Base-by-base conservation (phyloP, 2,797 vertebrate genomes). In the Gymnocypris eckloni region DNA sequence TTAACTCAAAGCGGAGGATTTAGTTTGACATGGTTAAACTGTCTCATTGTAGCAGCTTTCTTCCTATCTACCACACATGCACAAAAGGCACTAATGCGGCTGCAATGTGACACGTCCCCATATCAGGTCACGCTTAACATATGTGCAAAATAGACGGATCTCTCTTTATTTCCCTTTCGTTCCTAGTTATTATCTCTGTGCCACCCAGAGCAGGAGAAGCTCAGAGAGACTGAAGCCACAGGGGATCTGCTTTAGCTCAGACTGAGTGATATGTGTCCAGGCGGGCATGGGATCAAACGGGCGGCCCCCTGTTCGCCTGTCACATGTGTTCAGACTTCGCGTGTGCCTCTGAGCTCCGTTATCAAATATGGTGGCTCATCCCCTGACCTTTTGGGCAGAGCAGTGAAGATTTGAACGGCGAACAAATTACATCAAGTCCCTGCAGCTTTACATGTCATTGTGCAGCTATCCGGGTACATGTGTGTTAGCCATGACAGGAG, bases 11-110 rank as follows among this genome's bases (percentile, higher is more conserved):
- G 77, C 25, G 18, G 52, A 72, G 84, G 78, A 73, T 73, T 85
- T 80, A 61, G 79, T 85, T 85, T 80, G 77, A 81, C 84, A 80
- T 39, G 33, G 84, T 77, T 86, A 77, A 86, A 83, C n/a, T 33
- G 41, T 61, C 72, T 86, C 80, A 61, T 77, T 79, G 81, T 73
- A 52, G 18, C 45, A 54, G 22, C 52, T 67, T 77, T 80, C 84
- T 66, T 80, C 37, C 70, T 6, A 52, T 59, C 85, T 61, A 48
- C 52, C 59, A 82, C 85, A 86, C 85, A 86, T 67, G 70, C 28
- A 75, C 72, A 82, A 84, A 56, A 80, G 54, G 67, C 72, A 82
- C 73, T 78, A 79, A 79, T 73, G 45, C 83, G 9, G 48, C 79
- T 45, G 56, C 75, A 82, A 33, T 81, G 45, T 86, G 83, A 75